Conservation (phyloP, 2,888 invertebrate genomes). For the Amaurobius ferox region DNA sequence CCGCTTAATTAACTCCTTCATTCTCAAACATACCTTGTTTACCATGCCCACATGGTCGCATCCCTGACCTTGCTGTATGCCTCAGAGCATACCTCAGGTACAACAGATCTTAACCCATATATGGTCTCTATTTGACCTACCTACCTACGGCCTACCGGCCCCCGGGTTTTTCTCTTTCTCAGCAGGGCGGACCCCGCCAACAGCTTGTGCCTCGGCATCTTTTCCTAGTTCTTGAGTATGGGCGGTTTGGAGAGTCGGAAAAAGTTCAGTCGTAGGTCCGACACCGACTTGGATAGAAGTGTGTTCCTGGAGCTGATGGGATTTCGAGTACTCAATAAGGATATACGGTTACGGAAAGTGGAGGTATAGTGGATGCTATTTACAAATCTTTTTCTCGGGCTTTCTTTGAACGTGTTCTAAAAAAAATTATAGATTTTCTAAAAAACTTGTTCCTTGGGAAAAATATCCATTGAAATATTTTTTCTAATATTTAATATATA, state of each 20-base stretch:
- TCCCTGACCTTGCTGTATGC: slow-evolving; percentile 8
- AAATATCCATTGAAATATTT: too few species aligned
- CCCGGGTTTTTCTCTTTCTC: slow-evolving; percentile 33
- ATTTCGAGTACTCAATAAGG: too few species aligned
- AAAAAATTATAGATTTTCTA: too few species aligned
- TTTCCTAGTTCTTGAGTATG: slow-evolving; percentile 30
- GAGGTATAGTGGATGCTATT: too few species aligned
- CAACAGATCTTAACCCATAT: slow-evolving; percentile 39
- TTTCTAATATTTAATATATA: too few species aligned
- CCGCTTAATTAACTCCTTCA: slow-evolving; percentile 10
- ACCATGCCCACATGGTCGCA: slow-evolving; percentile 2
- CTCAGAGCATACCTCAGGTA: not conserved
- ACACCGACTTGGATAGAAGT: not conserved
- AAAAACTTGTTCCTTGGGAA: too few species aligned
- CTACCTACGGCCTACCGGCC: slow-evolving; percentile 58
- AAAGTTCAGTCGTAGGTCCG: not conserved
- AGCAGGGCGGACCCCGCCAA: slow-evolving; percentile 22
- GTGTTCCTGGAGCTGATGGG: too few species aligned
- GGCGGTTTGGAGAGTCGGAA: slow-evolving; percentile 17
- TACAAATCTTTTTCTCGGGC: too few species aligned
- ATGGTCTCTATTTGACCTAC: slow-evolving; percentile 61
- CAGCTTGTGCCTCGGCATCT: slow-evolving; percentile 5
- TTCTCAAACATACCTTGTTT: not conserved
- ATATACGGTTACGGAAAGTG: too few species aligned
- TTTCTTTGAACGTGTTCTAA: too few species aligned